Evolutionary conservation across 2,888 invertebrate species (phyloP).

Genomic region (Drosophila tripunctata): DNA sequence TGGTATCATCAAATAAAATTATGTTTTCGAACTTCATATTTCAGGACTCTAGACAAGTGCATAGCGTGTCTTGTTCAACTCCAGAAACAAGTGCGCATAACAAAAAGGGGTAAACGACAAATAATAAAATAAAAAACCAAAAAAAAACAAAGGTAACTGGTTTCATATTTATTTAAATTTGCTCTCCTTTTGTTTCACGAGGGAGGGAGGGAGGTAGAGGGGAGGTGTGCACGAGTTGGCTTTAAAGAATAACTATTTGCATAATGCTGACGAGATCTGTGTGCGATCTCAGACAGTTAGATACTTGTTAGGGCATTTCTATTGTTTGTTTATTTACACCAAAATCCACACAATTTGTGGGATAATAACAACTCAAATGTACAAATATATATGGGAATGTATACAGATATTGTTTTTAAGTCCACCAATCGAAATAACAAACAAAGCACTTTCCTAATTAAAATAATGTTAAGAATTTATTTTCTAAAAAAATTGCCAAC

Average conservation of each 20-base stretch:
- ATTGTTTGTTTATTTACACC: neutral
- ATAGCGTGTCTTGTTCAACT: slow-evolving; percentile 66
- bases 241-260: slow-evolving; percentile 12
- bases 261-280: slow-evolving; percentile 1
- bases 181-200: too few relatives aligned
- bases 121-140: neutral
- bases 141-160: slow-evolving; percentile 21
- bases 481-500: neutral
- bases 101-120: slow-evolving; percentile 3
- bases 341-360: slow-evolving; percentile 25
- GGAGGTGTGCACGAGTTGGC: too few relatives aligned
- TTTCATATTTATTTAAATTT: slow-evolving; percentile 24
- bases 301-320: neutral
- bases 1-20: slow-evolving; percentile 69
- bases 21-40: slow-evolving; percentile 80
- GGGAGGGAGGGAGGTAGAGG: too few relatives aligned
- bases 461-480: slow-evolving; percentile 15
- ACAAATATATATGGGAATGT: slow-evolving; percentile 16
- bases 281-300: neutral
- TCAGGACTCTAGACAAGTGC: slow-evolving; percentile 68
- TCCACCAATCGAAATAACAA: slow-evolving; percentile 2
- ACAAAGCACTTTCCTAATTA: slow-evolving; percentile 33
- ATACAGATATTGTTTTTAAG: slow-evolving; percentile 1
- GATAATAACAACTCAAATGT: slow-evolving; percentile 29
- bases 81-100: slow-evolving; percentile 40